A percentile compares a stretch with the other conserved stretches of the same genome.
phyloP scores from a whole-genome alignment of 2,797 vertebrate genomes.

The Peromyscus melanophrys region DNA sequence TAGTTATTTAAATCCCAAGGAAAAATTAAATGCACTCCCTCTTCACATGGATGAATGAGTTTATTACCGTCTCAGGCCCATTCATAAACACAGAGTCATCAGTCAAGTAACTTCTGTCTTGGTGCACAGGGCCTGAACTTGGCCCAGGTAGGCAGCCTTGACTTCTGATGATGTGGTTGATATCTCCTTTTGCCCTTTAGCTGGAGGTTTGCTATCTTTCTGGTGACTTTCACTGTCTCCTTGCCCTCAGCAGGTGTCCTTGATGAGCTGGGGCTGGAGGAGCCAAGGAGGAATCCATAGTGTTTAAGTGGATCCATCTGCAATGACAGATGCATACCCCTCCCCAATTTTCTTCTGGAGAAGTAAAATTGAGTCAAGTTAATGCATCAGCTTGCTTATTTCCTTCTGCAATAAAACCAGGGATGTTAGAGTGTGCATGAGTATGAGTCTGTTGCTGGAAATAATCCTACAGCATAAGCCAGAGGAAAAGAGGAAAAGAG shows the following conservation, averaged over 20 bases:
- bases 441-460: neutral
- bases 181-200: neutral
- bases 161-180: neutral
- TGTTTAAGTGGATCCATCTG: neutral
- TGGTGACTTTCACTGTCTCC: neutral
- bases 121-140: neutral
- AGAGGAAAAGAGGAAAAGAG: neutral
- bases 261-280: neutral
- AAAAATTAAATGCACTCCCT: neutral
- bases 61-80: neutral
- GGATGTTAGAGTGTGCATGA: neutral
- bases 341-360: neutral
- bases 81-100: neutral
- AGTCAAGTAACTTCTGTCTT: neutral
- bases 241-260: neutral
- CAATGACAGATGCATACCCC: too few species aligned
- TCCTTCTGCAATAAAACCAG: neutral
- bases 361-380: neutral
- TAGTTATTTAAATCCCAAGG: neutral
- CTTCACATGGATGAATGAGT: neutral
- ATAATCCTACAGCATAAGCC: neutral
- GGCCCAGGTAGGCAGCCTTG: neutral
- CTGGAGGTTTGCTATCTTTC: neutral
- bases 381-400: neutral
- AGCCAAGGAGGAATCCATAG: neutral